phyloP scores from a whole-genome alignment of 2,888 invertebrate species.

The Aphodius sticticus region DNA sequence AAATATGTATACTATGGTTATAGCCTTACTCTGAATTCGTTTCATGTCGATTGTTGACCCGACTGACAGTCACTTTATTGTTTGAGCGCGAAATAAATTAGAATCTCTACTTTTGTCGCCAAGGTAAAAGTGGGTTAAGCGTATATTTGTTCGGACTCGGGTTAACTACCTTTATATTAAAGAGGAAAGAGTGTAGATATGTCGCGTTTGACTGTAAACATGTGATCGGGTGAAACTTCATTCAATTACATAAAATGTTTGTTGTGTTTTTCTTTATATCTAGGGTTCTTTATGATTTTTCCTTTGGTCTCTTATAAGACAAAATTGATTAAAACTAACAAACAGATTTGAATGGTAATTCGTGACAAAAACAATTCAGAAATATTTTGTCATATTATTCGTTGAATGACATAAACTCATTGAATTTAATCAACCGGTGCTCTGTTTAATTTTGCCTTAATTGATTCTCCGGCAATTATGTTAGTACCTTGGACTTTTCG shows the following conservation, averaged over 20 bases:
- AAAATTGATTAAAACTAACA: too few species aligned
- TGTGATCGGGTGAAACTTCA: neutral
- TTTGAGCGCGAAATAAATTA: neutral
- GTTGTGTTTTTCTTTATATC: neutral
- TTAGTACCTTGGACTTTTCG: too few species aligned
- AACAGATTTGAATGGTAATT: too few species aligned
- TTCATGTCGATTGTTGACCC: neutral
- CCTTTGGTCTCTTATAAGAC: too few species aligned
- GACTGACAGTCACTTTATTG: neutral
- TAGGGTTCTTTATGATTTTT: neutral
- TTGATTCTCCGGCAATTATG: too few species aligned
- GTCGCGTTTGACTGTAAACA: neutral
- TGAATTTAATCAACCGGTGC: too few species aligned
- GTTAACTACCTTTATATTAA: slow-evolving; percentile 15
- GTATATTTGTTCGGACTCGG: neutral
- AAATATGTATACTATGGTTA: neutral
- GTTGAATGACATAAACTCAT: too few species aligned
- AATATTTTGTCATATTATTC: too few species aligned
- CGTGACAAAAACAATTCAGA: too few species aligned
- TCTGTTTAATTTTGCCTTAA: too few species aligned
- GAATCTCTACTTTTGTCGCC: neutral
- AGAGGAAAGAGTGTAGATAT: neutral
- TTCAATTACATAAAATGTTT: neutral
- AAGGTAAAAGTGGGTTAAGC: neutral
- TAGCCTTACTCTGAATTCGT: neutral